phyloP scores from a whole-genome alignment of 35 echinoderm and acorn worm species.

The Anneissia japonica region DNA sequence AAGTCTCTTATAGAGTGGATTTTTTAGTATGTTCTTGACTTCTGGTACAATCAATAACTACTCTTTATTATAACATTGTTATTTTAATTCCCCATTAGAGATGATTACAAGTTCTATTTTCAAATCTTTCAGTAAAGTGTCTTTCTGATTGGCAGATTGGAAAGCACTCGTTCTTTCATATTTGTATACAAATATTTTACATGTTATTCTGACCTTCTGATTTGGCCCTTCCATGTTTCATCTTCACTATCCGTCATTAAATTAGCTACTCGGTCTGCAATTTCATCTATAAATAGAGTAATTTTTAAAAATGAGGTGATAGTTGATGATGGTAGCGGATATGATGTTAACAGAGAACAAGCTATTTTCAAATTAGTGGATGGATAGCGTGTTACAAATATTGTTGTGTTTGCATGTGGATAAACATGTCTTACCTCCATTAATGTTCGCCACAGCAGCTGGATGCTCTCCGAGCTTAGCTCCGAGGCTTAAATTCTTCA shows the following conservation, averaged over 20 bases:
- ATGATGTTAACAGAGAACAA: background rate
- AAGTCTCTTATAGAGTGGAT: too few species aligned
- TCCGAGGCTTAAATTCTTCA: constrained; percentile 88
- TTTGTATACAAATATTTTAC: too few species aligned
- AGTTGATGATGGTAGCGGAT: background rate
- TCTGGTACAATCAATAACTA: too few species aligned
- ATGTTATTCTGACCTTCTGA: constrained; percentile 62
- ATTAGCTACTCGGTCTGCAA: constrained; percentile 69
- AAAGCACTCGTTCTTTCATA: background rate
- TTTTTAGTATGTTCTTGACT: too few species aligned
- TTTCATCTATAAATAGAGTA: constrained; percentile 40
- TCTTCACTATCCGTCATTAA: constrained; percentile 65
- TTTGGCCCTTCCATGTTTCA: constrained; percentile 82
- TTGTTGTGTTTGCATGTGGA: too few species aligned
- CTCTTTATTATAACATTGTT: background rate
- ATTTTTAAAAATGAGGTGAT: background rate
- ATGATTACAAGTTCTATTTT: too few species aligned
- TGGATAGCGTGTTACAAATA: too few species aligned
- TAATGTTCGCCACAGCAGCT: constrained; percentile 72
- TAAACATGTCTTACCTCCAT: constrained; percentile 39
- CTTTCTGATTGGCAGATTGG: too few species aligned
- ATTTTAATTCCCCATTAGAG: background rate
- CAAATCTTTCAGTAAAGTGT: too few species aligned
- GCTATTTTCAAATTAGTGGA: too few species aligned
- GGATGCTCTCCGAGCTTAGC: constrained; percentile 88